These are phyloP conservation scores for Coelopa frigida DNA, from an alignment of 1,140 invertebrate species.

Conservation along the genomic window DNA sequence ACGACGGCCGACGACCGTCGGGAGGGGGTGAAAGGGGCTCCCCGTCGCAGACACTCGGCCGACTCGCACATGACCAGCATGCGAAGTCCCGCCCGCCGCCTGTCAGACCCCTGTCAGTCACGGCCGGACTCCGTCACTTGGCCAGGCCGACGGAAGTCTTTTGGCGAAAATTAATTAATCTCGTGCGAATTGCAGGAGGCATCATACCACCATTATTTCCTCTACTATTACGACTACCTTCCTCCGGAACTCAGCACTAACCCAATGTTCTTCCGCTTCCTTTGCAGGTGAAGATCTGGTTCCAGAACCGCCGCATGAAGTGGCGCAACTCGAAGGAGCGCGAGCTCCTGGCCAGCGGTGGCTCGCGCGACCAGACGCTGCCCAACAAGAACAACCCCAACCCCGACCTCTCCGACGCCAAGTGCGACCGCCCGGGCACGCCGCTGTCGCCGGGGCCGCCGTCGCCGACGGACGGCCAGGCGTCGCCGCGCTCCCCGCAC, in stretches of 20 bases:
- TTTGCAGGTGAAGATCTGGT: constrained; percentile 91
- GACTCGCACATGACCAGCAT: too few species aligned
- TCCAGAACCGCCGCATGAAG: constrained; percentile 93
- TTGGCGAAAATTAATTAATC: too few species aligned
- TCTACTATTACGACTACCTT: too few species aligned
- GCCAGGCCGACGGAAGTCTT: too few species aligned
- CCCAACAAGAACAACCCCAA: constrained; percentile 96
- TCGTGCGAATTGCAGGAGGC: too few species aligned
- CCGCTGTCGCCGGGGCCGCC: constrained; percentile 45
- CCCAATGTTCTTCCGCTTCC: constrained; percentile 10
- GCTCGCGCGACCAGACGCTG: constrained; percentile 87
- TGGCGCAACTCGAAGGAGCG: constrained; percentile 96
- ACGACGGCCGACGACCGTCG: too few species aligned
- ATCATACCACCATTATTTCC: too few species aligned
- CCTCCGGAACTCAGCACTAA: not conserved
- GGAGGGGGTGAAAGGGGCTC: too few species aligned
- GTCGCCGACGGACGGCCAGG: constrained; percentile 20
- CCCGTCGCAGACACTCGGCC: too few species aligned
- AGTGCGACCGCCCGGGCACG: constrained; percentile 61
- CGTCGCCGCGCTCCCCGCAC: constrained; percentile 5
- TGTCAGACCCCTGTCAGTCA: too few species aligned
- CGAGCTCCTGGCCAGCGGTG: constrained; percentile 85
- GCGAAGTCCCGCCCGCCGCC: too few species aligned
- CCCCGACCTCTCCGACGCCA: constrained; percentile 88
- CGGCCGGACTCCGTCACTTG: too few species aligned